phyloP scores from a whole-genome alignment of 92 coral and sea anemone species.

The Epizoanthus fatuus region DNA sequence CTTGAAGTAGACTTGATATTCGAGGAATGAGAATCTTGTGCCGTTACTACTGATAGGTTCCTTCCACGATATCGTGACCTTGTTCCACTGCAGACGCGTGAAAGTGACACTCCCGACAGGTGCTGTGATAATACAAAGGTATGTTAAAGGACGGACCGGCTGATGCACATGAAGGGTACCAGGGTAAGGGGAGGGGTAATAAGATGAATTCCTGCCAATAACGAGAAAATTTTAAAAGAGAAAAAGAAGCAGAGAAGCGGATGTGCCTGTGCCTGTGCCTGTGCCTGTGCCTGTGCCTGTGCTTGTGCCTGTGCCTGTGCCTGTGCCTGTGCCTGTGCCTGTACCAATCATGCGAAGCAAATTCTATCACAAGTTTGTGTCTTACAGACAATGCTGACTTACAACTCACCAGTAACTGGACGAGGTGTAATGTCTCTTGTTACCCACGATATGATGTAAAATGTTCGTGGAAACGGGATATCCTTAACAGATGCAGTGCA shows the following conservation, averaged over 20 bases:
- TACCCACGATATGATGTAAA: constrained; percentile 66
- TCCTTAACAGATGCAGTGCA: constrained; percentile 35
- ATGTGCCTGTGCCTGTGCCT: neutral
- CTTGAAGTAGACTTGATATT: neutral
- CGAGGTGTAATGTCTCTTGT: constrained; percentile 50
- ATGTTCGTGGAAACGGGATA: constrained; percentile 47
- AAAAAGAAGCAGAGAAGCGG: too few species aligned
- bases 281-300: too few species aligned
- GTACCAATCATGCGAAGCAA: too few species aligned
- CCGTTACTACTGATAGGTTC: constrained; percentile 60
- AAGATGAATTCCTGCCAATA: too few species aligned
- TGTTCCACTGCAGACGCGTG: constrained; percentile 67
- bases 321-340: too few species aligned
- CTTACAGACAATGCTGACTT: too few species aligned
- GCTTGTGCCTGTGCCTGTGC: too few species aligned
- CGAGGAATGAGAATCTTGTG: constrained; percentile 51
- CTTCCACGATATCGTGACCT: constrained; percentile 75
- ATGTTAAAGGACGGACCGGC: neutral
- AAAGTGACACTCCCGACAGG: constrained; percentile 63
- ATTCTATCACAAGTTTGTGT: too few species aligned
- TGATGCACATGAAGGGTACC: neutral
- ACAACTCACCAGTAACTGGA: constrained; percentile 50
- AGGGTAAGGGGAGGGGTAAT: too few species aligned
- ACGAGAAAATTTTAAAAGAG: too few species aligned
- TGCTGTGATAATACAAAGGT: constrained; percentile 19